phyloP scores from a whole-genome alignment of 1,140 invertebrate genomes.

The Drusus annulatus region DNA sequence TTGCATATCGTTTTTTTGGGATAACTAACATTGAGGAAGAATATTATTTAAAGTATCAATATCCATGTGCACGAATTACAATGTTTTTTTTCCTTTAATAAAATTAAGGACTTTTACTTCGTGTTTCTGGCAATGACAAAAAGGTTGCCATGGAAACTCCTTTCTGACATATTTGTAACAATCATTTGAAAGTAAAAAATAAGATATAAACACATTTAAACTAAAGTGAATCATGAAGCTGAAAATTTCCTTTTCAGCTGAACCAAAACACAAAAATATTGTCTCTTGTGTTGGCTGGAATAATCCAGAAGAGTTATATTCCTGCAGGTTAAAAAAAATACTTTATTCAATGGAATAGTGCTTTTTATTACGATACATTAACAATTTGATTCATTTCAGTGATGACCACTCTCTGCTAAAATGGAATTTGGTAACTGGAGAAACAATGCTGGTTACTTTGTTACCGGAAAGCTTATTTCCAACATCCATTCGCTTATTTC shows the following conservation, averaged over 20 bases:
- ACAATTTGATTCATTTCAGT: slow-evolving; percentile 68
- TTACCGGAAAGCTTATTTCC: slow-evolving; percentile 89
- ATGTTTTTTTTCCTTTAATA: too few relatives aligned
- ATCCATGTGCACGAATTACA: too few relatives aligned
- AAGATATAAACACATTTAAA: not conserved
- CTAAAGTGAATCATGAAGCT: slow-evolving; percentile 77
- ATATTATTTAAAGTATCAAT: too few relatives aligned
- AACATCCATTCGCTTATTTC: slow-evolving; percentile 89
- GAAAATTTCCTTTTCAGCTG: slow-evolving; percentile 82
- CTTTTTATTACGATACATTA: not conserved
- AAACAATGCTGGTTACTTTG: slow-evolving; percentile 83
- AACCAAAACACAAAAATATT: slow-evolving; percentile 81
- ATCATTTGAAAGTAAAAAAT: too few relatives aligned
- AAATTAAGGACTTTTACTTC: too few relatives aligned
- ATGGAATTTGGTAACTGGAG: slow-evolving; percentile 88
- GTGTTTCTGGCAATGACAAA: too few relatives aligned
- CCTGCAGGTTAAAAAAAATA: slow-evolving; percentile 79
- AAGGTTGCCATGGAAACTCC: too few relatives aligned
- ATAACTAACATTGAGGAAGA: too few relatives aligned
- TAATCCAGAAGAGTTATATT: slow-evolving; percentile 92
- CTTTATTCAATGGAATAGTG: not conserved
- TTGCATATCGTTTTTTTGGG: too few relatives aligned
- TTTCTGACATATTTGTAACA: too few relatives aligned
- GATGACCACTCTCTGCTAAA: slow-evolving; percentile 93
- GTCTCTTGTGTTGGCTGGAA: slow-evolving; percentile 94